Base-by-base conservation (phyloP, 2,888 invertebrate genomes). In the Chaitophorus viminalis region DNA sequence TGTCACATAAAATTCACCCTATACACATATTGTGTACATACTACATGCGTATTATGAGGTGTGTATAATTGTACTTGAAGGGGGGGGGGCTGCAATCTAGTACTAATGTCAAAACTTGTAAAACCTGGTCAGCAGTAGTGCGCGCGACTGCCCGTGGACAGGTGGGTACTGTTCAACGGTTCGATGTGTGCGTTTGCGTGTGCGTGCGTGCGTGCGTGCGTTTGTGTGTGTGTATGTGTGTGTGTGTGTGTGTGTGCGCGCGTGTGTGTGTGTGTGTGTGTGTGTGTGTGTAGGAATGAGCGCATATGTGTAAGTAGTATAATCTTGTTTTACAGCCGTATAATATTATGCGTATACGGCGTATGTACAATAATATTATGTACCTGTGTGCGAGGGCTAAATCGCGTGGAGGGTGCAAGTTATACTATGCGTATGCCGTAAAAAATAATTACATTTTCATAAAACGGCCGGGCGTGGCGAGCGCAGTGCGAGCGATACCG, bases 361-460 rank as follows among this genome's bases (percentile, higher is more conserved):
- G 60, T 60, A 6, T 21, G 11, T 54, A 54, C 21, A 60, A 60
- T 5, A 9, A 18, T 6, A 21, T n/a, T n/a, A n/a, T n/a, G n/a
- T 52, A 52, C 52, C 2, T 14, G 11, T 52, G 52, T 52, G 46
- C 25, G 60, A 9, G 21, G 46, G 46, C 46, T 36, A 6, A 36
- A 36, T 36, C 52, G 52, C 52, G 52, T 17, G 52, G 60, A 14
- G 60, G 60, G 60, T 21, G 60, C 3, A 21, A 21, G 18, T 60
- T 21, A n/a, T n/a, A 21, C 25, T 60, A 5, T 25, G 60, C 60
- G 60, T 60, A 5, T 60, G n/a, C 72, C 46, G 82, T 74, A 75
- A 83, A 85, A 76, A 77, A 65, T 77, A 76, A 85, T 85, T 77
- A 85, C 68, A 25, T 76, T 76, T 60, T 85, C 76, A 68, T 68